phyloP scores from a whole-genome alignment of 2,113 vertebrate species.

The Ceyx margarethae region DNA sequence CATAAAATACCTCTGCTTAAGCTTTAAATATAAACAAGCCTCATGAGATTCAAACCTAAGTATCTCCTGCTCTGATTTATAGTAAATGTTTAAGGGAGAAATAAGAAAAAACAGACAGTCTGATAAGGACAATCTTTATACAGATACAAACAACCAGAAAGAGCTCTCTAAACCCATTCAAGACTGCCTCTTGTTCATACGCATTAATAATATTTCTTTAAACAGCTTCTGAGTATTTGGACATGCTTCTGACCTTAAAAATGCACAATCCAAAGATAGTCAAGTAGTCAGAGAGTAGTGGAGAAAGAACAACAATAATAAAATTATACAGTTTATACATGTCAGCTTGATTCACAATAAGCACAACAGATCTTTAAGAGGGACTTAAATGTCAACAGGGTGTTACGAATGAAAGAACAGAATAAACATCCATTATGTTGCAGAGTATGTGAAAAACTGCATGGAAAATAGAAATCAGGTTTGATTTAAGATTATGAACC shows the following conservation, averaged over 20 bases:
- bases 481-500: constrained; percentile 65
- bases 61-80: neutral
- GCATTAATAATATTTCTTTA: neutral
- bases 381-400: constrained; percentile 44
- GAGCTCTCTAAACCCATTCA: neutral
- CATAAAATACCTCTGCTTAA: constrained; percentile 39
- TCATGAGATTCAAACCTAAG: constrained; percentile 22
- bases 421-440: constrained; percentile 55
- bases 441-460: constrained; percentile 58
- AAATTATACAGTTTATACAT: constrained; percentile 38
- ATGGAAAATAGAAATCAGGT: constrained; percentile 54
- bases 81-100: neutral
- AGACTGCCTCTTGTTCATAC: neutral
- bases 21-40: constrained; percentile 33
- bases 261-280: neutral
- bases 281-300: neutral
- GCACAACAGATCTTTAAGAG: constrained; percentile 36
- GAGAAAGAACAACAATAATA: constrained; percentile 57
- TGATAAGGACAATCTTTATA: neutral
- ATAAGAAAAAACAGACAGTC: neutral
- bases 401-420: constrained; percentile 47
- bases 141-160: neutral
- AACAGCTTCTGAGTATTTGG: neutral
- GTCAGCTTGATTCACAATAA: constrained; percentile 55
- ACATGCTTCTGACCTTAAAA: neutral